Conservation (phyloP, 2,888 invertebrate genomes). For the Ophion ventricosus region DNA sequence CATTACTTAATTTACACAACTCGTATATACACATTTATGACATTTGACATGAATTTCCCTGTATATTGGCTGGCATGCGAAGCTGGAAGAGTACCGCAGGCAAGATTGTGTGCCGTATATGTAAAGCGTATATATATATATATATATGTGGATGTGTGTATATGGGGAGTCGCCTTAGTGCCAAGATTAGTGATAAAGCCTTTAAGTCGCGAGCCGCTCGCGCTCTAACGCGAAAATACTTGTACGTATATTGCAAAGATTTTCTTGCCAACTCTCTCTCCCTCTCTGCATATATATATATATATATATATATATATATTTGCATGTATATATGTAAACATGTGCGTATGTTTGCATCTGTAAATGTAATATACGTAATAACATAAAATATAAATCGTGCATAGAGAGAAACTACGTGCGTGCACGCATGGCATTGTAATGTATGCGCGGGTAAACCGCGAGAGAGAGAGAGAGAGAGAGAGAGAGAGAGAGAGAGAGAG, state of each 20-base stretch:
- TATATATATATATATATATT: background rate
- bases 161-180: slow-evolving; percentile 51
- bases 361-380: slow-evolving; percentile 38
- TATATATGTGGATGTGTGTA: background rate
- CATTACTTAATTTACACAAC: no score
- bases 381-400: slow-evolving; percentile 41
- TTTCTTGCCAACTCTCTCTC: slow-evolving; percentile 27
- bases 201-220: slow-evolving; percentile 66
- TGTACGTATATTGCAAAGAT: slow-evolving; percentile 30
- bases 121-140: slow-evolving; percentile 4
- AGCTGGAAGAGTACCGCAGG: slow-evolving; percentile 44
- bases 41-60: background rate
- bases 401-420: slow-evolving; percentile 47
- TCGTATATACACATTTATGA: no score
- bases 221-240: slow-evolving; percentile 43
- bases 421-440: slow-evolving; percentile 69
- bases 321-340: background rate
- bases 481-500: slow-evolving; percentile 31
- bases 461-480: slow-evolving; percentile 31
- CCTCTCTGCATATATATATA: background rate
- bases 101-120: slow-evolving; percentile 29
- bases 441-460: slow-evolving; percentile 40
- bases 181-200: slow-evolving; percentile 77
- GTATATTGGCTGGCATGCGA: background rate
- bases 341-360: background rate